Conservation (phyloP, 2,797 vertebrate species). For the Lagocephalus sceleratus region DNA sequence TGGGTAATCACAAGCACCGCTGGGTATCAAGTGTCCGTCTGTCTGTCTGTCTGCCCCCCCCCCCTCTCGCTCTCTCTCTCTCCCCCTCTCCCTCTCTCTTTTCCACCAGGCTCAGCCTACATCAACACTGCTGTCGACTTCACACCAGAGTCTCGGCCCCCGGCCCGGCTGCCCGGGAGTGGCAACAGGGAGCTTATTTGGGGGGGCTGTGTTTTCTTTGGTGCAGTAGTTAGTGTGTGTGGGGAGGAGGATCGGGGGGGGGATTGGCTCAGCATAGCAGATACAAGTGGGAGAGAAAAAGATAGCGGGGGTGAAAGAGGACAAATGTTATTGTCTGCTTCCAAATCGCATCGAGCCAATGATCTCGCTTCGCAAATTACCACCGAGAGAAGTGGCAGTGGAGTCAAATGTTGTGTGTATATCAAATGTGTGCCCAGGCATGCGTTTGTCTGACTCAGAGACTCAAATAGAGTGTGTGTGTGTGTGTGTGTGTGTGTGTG, state of each 20-base stretch:
- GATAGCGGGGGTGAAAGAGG: conserved; percentile 38
- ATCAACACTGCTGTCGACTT: conserved; percentile 58
- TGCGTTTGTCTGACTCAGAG: conserved; percentile 28
- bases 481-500: conserved; percentile 8
- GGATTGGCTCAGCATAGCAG: conserved; percentile 42
- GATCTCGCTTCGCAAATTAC: conserved; percentile 58
- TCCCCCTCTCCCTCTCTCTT: conserved; percentile 3
- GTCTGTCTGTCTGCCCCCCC: not conserved
- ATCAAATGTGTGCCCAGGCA: conserved; percentile 5
- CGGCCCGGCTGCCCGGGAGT: conserved; percentile 44
- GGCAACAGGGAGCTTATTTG: conserved; percentile 47
- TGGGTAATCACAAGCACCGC: conserved; percentile 75
- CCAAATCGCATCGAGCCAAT: conserved; percentile 46
- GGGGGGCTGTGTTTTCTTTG: conserved; percentile 57
- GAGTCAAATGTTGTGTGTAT: conserved; percentile 11
- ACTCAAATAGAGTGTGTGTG: conserved; percentile 26
- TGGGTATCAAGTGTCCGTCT: conserved; percentile 24
- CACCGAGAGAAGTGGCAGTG: conserved; percentile 22
- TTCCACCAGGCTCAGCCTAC: conserved; percentile 22
- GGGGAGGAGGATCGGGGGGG: conserved; percentile 8
- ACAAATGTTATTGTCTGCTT: conserved; percentile 52
- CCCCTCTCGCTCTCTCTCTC: not conserved
- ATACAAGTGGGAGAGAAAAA: conserved; percentile 30
- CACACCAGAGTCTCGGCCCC: conserved; percentile 51
- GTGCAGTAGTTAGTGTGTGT: conserved; percentile 37